These are phyloP conservation scores for Macropodus opercularis DNA, from an alignment of 2,797 vertebrate species.

Conservation along the genomic window DNA sequence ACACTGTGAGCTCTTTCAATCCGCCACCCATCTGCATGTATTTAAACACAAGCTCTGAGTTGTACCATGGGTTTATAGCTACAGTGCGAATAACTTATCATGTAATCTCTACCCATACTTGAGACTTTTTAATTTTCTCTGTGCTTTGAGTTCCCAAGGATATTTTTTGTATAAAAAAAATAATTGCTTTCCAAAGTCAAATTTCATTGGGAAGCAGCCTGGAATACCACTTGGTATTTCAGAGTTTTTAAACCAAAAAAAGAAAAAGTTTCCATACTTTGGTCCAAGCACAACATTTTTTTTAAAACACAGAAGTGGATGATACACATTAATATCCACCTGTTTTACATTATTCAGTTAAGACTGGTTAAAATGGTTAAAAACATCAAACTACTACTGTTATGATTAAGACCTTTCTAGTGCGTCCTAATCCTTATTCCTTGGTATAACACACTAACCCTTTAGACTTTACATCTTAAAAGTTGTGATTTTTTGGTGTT, in stretches of 20 bases:
- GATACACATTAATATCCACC: background rate
- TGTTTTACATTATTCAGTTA: background rate
- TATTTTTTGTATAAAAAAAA: too few relatives aligned
- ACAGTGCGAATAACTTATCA: background rate
- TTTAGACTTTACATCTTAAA: too few relatives aligned
- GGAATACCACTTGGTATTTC: conserved; percentile 3
- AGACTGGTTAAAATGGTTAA: background rate
- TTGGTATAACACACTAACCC: too few relatives aligned
- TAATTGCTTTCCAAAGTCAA: too few relatives aligned
- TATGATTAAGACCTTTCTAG: too few relatives aligned
- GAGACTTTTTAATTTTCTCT: too few relatives aligned
- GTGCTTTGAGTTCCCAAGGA: too few relatives aligned
- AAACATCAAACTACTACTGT: too few relatives aligned
- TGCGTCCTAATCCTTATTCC: background rate
- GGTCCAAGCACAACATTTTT: background rate
- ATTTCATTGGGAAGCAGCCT: too few relatives aligned
- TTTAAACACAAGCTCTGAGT: conserved; percentile 7
- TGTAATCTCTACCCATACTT: background rate
- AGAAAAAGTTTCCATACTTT: background rate
- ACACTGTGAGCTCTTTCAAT: conserved; percentile 15
- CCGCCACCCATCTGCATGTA: background rate
- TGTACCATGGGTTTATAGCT: conserved; percentile 4
- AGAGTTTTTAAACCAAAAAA: background rate
- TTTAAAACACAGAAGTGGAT: background rate
- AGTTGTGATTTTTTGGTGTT: conserved; percentile 10